A percentile compares a stretch with the other conserved stretches of the same genome.
phyloP scores from a whole-genome alignment of 1,140 invertebrate species.

The Delia radicum region DNA sequence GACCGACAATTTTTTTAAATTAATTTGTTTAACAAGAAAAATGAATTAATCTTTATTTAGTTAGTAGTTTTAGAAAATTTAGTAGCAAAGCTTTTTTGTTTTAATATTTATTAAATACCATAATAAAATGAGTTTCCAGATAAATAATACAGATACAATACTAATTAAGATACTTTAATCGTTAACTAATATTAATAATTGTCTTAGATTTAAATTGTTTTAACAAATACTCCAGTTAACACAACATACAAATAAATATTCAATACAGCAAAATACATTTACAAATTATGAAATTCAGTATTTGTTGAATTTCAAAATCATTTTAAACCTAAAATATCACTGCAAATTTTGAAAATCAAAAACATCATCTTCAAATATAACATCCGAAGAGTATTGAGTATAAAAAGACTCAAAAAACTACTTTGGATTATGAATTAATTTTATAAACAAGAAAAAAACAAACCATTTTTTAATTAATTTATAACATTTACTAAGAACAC shows the following conservation, averaged over 20 bases:
- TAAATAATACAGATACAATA: slow-evolving; percentile 36
- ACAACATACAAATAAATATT: background rate
- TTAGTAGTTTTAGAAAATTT: background rate
- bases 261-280: too few species aligned
- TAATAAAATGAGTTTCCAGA: slow-evolving; percentile 35
- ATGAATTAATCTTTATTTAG: background rate
- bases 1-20: background rate
- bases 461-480: too few species aligned
- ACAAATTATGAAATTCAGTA: too few species aligned
- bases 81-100: background rate
- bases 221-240: background rate
- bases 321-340: background rate
- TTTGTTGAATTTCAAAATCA: background rate
- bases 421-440: background rate
- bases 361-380: background rate
- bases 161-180: background rate
- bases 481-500: too few species aligned
- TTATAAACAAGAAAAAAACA: too few species aligned
- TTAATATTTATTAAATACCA: slow-evolving; percentile 22
- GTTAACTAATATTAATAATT: background rate
- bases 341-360: background rate
- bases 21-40: background rate
- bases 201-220: background rate
- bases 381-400: slow-evolving; percentile 18
- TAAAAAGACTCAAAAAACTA: slow-evolving; percentile 18